phyloP scores from a whole-genome alignment of 2,797 vertebrate species.

The Gymnoscopelus braueri region DNA sequence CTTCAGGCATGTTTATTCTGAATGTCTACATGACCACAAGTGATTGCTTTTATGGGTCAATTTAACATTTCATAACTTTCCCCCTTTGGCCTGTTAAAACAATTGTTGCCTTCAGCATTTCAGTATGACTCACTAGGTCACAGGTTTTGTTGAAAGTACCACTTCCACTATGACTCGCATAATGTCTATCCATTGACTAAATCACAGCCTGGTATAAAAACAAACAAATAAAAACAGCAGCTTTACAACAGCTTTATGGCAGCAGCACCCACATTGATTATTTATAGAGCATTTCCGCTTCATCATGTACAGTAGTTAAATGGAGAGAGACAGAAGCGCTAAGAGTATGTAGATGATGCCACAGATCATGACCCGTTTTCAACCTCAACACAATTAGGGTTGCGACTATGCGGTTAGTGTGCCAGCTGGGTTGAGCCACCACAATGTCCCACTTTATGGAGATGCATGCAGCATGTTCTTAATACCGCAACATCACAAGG shows the following conservation, averaged over 20 bases:
- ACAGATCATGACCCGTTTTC: no score
- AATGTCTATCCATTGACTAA: background rate
- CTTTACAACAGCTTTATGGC: background rate
- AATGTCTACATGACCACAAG: conserved; percentile 9
- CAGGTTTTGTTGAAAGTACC: background rate
- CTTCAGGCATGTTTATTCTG: conserved; percentile 25
- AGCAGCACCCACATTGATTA: background rate
- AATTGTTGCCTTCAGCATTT: background rate
- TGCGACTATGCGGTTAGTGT: no score
- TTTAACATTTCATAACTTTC: no score
- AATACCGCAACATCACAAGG: no score
- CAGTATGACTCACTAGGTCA: background rate
- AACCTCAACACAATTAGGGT: no score
- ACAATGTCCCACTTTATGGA: no score
- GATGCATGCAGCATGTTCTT: no score
- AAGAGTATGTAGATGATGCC: no score
- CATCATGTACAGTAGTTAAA: background rate
- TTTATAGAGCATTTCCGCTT: background rate
- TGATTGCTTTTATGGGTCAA: no score
- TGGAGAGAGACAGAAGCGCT: no score
- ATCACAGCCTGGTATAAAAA: background rate
- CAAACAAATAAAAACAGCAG: background rate
- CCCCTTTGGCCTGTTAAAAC: no score
- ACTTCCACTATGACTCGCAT: background rate
- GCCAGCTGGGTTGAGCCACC: no score